Percentiles rank a stretch among this genome's conserved stretches.
Conservation (phyloP, 2,797 vertebrate genomes). For the Bradypus variegatus region DNA sequence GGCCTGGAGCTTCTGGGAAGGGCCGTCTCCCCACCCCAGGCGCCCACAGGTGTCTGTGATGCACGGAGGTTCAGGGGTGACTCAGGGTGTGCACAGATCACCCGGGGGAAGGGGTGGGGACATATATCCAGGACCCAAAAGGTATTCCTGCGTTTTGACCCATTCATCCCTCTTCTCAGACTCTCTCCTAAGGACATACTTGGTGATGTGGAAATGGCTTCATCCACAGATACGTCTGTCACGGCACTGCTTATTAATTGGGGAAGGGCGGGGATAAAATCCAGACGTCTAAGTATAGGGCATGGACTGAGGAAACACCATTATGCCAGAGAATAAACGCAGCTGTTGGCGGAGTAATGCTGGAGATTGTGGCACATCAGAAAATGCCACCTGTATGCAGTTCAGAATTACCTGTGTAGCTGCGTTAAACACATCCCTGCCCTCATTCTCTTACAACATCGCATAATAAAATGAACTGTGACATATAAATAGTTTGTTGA, state of each 20-base stretch:
- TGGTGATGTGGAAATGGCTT: background rate
- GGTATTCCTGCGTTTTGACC: background rate
- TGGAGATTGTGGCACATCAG: rapidly evolving
- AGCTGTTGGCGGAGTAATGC: background rate
- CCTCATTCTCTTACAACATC: no score
- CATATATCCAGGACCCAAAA: background rate
- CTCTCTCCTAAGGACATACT: background rate
- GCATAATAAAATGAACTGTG: no score
- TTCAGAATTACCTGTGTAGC: no score
- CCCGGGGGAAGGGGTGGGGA: background rate
- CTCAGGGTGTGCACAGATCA: background rate
- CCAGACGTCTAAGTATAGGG: background rate
- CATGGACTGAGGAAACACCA: no score
- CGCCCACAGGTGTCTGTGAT: background rate
- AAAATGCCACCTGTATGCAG: rapidly evolving
- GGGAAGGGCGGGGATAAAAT: background rate
- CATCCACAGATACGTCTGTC: background rate
- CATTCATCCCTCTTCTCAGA: no score
- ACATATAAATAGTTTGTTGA: no score
- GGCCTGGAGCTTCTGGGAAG: background rate
- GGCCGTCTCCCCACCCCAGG: background rate
- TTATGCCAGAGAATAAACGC: rapidly evolving
- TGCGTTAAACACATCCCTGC: no score
- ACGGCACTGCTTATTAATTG: background rate
- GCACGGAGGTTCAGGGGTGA: no score